Percentiles rank a stretch among this genome's conserved stretches.
Evolutionary conservation across 2,113 vertebrate species (phyloP).

Genomic region (Sigmodon hispidus): DNA sequence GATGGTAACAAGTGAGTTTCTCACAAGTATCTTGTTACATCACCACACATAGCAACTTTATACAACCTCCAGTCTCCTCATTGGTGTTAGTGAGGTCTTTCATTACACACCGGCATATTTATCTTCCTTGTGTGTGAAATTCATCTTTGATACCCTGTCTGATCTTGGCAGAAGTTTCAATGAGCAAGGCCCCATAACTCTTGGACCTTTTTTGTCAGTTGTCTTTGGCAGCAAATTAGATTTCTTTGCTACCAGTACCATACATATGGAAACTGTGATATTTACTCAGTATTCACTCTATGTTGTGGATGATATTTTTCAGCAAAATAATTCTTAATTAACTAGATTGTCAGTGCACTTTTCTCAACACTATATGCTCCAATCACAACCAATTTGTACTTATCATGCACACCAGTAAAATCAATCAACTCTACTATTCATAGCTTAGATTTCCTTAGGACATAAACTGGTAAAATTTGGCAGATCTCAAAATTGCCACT

Average conservation of each 20-base stretch:
- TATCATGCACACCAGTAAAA: constrained; percentile 77
- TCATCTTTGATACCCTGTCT: constrained; percentile 93
- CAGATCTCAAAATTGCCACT: constrained; percentile 70
- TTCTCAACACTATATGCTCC: constrained; percentile 91
- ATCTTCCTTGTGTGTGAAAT: constrained; percentile 91
- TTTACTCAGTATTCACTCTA: constrained; percentile 94
- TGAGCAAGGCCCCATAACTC: constrained; percentile 92
- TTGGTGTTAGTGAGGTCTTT: constrained; percentile 92
- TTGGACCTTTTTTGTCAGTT: constrained; percentile 92
- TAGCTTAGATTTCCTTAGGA: background rate
- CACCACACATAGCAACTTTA: constrained; percentile 88
- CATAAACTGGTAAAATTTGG: constrained; percentile 11
- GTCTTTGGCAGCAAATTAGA: constrained; percentile 91
- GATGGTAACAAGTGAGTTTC: background rate
- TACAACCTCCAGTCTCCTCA: constrained; percentile 90
- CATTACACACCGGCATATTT: constrained; percentile 92
- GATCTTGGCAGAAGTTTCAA: constrained; percentile 93
- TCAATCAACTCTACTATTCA: constrained; percentile 43
- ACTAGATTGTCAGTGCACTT: constrained; percentile 92
- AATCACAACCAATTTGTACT: constrained; percentile 93
- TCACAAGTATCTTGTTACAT: constrained; percentile 85
- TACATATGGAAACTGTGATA: constrained; percentile 91
- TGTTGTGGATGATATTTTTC: constrained; percentile 92
- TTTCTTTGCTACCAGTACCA: constrained; percentile 93
- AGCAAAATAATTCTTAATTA: constrained; percentile 93